Evolutionary conservation across 1,140 invertebrate genomes (phyloP).

Genomic region (Eupristina koningsbergeri): DNA sequence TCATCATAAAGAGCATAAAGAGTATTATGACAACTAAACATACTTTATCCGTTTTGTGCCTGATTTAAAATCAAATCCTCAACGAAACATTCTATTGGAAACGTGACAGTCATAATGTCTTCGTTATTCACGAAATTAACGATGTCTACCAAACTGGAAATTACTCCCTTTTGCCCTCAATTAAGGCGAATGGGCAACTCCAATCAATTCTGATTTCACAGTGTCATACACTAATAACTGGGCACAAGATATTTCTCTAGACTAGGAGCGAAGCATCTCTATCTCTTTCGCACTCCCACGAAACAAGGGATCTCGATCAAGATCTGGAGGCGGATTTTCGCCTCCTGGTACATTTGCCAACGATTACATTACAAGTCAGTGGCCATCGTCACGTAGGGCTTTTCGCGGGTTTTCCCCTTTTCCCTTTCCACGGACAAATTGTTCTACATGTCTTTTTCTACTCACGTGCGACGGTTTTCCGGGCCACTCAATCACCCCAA

Average conservation of each 20-base stretch:
- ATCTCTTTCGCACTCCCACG: not conserved
- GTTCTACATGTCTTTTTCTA: constrained; percentile 49
- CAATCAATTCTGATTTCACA: constrained; percentile 37
- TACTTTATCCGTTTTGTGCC: not conserved
- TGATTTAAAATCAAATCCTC: not conserved
- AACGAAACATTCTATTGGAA: not conserved
- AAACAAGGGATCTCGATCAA: not conserved
- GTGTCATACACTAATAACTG: constrained; percentile 30
- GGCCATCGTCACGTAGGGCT: constrained; percentile 31
- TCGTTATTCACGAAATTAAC: not conserved
- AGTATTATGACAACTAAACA: not conserved
- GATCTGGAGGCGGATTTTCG: constrained; percentile 18
- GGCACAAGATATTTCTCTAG: constrained; percentile 2
- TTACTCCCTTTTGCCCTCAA: not conserved
- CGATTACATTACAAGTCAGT: constrained; percentile 40
- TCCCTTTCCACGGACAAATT: constrained; percentile 32
- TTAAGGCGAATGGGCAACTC: constrained; percentile 28
- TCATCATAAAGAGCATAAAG: not conserved
- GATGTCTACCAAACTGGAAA: constrained; percentile 6
- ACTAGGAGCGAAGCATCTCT: not conserved
- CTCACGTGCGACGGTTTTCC: constrained; percentile 47
- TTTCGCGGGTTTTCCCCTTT: not conserved
- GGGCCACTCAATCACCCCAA: constrained; percentile 43
- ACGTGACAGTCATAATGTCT: not conserved
- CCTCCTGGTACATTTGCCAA: constrained; percentile 34